Percentiles rank a stretch among this genome's conserved stretches.
Conservation (phyloP, 2,888 invertebrate genomes). For the Chloroclystis v-ata region DNA sequence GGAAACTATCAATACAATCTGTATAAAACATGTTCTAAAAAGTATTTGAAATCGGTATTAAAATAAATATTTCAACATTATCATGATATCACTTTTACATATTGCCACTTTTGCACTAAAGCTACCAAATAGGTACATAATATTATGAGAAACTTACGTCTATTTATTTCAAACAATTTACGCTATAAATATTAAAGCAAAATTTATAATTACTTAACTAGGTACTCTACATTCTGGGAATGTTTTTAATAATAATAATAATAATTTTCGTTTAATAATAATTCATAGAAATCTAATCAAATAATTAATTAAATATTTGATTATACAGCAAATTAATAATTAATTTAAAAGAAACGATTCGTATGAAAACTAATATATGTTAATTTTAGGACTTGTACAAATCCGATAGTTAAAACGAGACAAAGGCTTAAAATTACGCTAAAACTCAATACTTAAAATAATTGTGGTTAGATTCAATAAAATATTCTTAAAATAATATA, state of each 20-base stretch:
- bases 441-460: constrained; percentile 3
- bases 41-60: constrained; percentile 34
- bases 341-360: too few relatives aligned
- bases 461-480: constrained; percentile 10
- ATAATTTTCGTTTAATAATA: too few relatives aligned
- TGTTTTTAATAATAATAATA: too few relatives aligned
- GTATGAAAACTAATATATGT: too few relatives aligned
- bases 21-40: constrained; percentile 28
- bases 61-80: constrained; percentile 39
- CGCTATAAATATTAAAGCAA: constrained; percentile 61
- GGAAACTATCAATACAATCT: constrained; percentile 17
- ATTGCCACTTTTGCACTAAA: constrained; percentile 36
- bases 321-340: too few relatives aligned
- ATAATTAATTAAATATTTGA: too few relatives aligned
- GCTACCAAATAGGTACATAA: constrained; percentile 39
- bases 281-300: too few relatives aligned
- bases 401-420: too few relatives aligned
- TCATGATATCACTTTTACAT: constrained; percentile 38
- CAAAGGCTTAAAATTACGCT: constrained; percentile 5
- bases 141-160: constrained; percentile 37
- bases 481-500: constrained; percentile 2
- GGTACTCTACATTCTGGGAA: constrained; percentile 61
- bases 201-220: constrained; percentile 18
- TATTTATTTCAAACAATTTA: constrained; percentile 32
- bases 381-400: too few relatives aligned